Percentiles rank a stretch among this genome's conserved stretches.
Conservation (phyloP, 2,888 invertebrate species). For the Nebria brevicollis region DNA sequence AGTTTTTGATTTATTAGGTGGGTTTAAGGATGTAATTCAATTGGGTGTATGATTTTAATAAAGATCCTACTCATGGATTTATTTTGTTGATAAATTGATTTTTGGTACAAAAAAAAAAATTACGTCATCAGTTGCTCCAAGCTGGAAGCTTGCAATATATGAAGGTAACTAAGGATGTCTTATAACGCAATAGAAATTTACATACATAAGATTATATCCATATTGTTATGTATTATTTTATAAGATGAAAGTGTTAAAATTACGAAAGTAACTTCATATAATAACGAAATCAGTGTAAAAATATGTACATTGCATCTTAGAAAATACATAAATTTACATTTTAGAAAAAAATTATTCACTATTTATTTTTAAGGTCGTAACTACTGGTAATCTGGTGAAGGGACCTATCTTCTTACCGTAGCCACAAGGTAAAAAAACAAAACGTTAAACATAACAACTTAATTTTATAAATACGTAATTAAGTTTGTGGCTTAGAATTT, state of each 20-base stretch:
- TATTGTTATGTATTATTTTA: constrained; percentile 4
- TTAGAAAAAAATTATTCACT: neutral
- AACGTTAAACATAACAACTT: too few relatives aligned
- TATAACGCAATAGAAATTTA: neutral
- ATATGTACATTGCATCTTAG: neutral
- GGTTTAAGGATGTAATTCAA: neutral
- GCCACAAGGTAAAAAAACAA: too few relatives aligned
- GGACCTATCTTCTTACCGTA: too few relatives aligned
- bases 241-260: constrained; percentile 18
- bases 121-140: neutral
- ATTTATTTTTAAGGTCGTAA: neutral
- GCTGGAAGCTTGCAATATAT: neutral
- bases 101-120: too few relatives aligned
- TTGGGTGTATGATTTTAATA: neutral
- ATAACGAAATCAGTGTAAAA: neutral
- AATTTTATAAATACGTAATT: too few relatives aligned
- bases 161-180: neutral
- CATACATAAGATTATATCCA: constrained; percentile 9
- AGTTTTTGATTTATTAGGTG: constrained; percentile 8
- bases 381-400: too few relatives aligned
- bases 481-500: too few relatives aligned
- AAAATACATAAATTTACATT: neutral
- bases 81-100: too few relatives aligned
- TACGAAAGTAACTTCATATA: constrained; percentile 4
- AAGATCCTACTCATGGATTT: neutral